Base-by-base conservation (phyloP, 1,140 invertebrate species). In the Plutomurus gul region DNA sequence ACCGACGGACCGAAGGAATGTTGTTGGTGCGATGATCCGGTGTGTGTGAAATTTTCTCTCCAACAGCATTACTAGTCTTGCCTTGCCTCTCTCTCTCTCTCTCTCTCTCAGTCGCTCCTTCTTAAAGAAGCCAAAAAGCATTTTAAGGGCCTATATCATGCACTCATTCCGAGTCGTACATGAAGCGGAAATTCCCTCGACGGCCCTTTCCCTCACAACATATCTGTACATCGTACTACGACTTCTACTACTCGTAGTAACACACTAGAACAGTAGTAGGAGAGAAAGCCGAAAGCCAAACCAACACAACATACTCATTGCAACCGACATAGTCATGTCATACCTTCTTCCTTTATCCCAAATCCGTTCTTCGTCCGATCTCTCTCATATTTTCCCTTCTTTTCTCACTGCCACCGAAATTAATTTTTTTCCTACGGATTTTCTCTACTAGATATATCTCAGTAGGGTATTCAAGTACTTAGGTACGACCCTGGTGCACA, bases 171-270 rank as follows among this genome's bases (percentile, higher is more conserved):
- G 75, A 80, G 75, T 39, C 47, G 39, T 76, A 76, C 74, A 76
- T 73, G 79, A 80, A 73, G 60, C 75, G 79, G 79, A 80, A 80
- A 80, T 80, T 80, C 75, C 79, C 75, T 76, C 40, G 78, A 80
- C 74, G 78, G 78, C 74, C 74, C 78, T 80, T 76, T 76, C 75
- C 49, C 75, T 76, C 46, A 30, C 40, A 49, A 37, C 36, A 60
- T 60, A 60, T n/a, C 7, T 60, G 16, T 16, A 60, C 51, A 60
- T 60, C n/a, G n/a, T n/a, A n/a, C n/a, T n/a, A n/a, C n/a, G n/a
- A 60, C 27, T 8, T 43, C 56, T 33, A 65, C 51, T 18, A 49
- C 46, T 13, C 51, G 16, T 25, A 18, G 20, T 25, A 25, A 20
- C 7, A 51, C 22, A 51, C 13, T 7, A 1, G 1, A 1, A 49